Conservation (phyloP, 2,797 vertebrate genomes). For the Sternotherus odoratus region DNA sequence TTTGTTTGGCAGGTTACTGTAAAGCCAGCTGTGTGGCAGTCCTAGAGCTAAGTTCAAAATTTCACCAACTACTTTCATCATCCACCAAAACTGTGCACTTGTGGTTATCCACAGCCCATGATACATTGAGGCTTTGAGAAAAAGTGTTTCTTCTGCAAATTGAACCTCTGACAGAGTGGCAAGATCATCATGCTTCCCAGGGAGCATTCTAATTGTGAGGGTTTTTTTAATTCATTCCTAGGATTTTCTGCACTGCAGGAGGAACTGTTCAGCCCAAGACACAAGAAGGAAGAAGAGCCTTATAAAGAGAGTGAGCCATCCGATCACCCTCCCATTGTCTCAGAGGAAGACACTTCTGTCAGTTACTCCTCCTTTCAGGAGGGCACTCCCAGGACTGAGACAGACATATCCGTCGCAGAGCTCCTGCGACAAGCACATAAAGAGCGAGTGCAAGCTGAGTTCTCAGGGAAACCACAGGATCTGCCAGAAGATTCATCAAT, state of each 20-base stretch:
- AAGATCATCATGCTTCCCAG: background rate
- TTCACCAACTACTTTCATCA: background rate
- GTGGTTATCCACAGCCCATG: background rate
- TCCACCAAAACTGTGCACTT: background rate
- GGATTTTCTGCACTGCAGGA: conserved; percentile 94
- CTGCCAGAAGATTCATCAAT: conserved; percentile 64
- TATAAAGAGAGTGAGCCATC: conserved; percentile 67
- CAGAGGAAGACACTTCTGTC: conserved; percentile 91
- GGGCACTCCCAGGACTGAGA: conserved; percentile 81
- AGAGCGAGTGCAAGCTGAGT: conserved; percentile 83
- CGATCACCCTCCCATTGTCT: conserved; percentile 89
- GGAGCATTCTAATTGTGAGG: background rate
- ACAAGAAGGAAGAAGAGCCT: conserved; percentile 75
- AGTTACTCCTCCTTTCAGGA: conserved; percentile 90
- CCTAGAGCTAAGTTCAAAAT: background rate
- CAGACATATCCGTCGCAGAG: conserved; percentile 80
- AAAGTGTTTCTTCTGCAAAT: rapidly evolving
- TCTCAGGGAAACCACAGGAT: conserved; percentile 88
- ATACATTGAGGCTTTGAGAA: background rate
- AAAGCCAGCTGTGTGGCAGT: background rate
- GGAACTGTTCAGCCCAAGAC: conserved; percentile 87
- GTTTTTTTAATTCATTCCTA: conserved; percentile 37
- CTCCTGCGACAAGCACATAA: conserved; percentile 84
- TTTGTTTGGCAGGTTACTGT: background rate
- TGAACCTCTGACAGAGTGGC: rapidly evolving